Evolutionary conservation across 2,113 vertebrate species (phyloP).

Genomic region (Sardina pilchardus): DNA sequence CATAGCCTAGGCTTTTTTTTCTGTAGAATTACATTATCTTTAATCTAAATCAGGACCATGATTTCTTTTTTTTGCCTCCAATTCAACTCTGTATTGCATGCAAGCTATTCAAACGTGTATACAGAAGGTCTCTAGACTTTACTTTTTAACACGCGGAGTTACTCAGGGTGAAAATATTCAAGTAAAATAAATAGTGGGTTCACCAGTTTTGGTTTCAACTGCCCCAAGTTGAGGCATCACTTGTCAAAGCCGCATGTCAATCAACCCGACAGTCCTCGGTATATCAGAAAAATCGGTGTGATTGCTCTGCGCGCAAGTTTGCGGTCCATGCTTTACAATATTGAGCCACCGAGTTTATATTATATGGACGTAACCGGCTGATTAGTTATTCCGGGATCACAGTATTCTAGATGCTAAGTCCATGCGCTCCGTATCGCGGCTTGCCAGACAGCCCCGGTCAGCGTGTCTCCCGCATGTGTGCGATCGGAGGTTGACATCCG

Average conservation of each 20-base stretch:
- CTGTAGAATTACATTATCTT: not conserved
- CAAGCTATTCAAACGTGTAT: slow-evolving; percentile 41
- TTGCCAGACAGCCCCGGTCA: slow-evolving; percentile 58
- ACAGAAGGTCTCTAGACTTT: not conserved
- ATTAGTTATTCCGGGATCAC: slow-evolving; percentile 71
- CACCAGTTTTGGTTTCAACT: slow-evolving; percentile 46
- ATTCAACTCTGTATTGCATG: slow-evolving; percentile 35
- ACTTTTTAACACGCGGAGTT: not conserved
- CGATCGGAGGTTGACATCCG: not conserved
- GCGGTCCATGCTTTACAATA: slow-evolving; percentile 55
- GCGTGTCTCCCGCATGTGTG: slow-evolving; percentile 47
- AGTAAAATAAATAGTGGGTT: not conserved
- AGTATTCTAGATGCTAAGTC: slow-evolving; percentile 67
- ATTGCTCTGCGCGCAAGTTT: slow-evolving; percentile 59
- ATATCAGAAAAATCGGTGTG: slow-evolving; percentile 28
- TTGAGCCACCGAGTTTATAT: slow-evolving; percentile 37
- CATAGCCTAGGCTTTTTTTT: slow-evolving; percentile 43
- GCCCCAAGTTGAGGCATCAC: slow-evolving; percentile 34
- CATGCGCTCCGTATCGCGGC: slow-evolving; percentile 53
- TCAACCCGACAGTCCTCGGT: slow-evolving; percentile 34
- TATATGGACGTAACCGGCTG: slow-evolving; percentile 68
- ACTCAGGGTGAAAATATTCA: not conserved
- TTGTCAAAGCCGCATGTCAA: slow-evolving; percentile 50
- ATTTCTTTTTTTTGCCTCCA: not conserved
- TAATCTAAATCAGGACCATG: not conserved